Percentiles rank a stretch among this genome's conserved stretches.
phyloP scores from a whole-genome alignment of 2,888 invertebrate genomes.

The Xestia c-nigrum region DNA sequence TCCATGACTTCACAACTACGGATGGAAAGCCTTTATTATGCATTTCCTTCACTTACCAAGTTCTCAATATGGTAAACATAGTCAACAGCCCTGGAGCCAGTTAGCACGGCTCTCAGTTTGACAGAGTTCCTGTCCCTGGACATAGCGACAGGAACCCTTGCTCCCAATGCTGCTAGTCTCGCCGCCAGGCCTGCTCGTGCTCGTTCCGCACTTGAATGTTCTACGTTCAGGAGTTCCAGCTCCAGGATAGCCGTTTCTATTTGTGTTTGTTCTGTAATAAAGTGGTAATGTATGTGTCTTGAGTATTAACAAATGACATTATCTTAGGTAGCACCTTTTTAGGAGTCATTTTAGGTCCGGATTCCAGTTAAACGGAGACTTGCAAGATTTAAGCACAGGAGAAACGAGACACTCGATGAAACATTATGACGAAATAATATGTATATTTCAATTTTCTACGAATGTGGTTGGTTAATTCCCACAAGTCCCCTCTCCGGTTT shows the following conservation, averaged over 20 bases:
- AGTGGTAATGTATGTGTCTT: not conserved
- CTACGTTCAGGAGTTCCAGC: constrained; percentile 93
- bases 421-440: no score
- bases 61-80: constrained; percentile 95
- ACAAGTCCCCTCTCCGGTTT: not conserved
- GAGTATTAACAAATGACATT: not conserved
- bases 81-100: constrained; percentile 94
- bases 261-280: constrained; percentile 91
- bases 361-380: not conserved
- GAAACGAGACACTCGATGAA: not conserved
- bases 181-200: constrained; percentile 83
- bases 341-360: not conserved
- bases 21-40: not conserved
- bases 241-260: constrained; percentile 94
- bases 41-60: constrained; percentile 89
- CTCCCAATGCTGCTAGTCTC: constrained; percentile 78
- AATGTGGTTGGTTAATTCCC: not conserved
- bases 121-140: constrained; percentile 86
- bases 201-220: constrained; percentile 88
- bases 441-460: not conserved
- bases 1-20: not conserved
- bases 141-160: constrained; percentile 79
- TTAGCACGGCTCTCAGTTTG: constrained; percentile 91
- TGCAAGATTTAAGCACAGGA: not conserved
- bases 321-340: not conserved